Base-by-base conservation (phyloP, 2,888 invertebrate genomes). In the Drosophila monieri region DNA sequence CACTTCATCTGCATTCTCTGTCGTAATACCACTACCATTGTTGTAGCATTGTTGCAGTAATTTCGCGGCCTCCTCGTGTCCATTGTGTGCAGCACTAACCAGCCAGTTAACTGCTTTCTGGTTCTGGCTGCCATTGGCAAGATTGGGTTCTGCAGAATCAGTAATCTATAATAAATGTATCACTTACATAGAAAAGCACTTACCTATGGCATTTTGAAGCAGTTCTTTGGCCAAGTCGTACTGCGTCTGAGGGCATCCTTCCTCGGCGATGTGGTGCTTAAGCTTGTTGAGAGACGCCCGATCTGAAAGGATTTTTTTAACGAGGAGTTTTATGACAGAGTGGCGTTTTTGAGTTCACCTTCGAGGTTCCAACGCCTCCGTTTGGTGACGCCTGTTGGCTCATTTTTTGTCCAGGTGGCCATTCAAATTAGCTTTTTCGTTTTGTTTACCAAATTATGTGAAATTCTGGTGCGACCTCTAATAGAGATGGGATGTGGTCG, bases 21-120 rank as follows among this genome's bases (percentile, higher is more conserved):
- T 94, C 1, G 94, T 95, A 6, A 96, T 95, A 6, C 96, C 96
- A 91, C 93, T 93, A 10, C 96, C 93, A 85, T 96, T 96, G 91
- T 95, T 94, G 77, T 74, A 89, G 77, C 91, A 92, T 44, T 91
- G 89, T 2, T 81, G 81, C 1, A 98, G 92, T 87, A 97, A 93
- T 67, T 94, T 94, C 35, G 97, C 96, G 0, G 98, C 98, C 90
- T 97, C 97, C 44, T 95, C 94, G 84, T 97, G 97, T 0, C 98
- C 98, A 91, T 98, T 97, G 86, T 97, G 96, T 0, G 98, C 97
- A 2, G 98, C 97, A 92, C 96, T 95, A n/a, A 97, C 95, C 49
- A 98, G 92, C 98, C 98, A 98, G 86, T 96, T 95, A 52, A 98
- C 94, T 0, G 97, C 98, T 75, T 96, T 93, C 76, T 95, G 94